Conservation (phyloP, 1,140 invertebrate species). For the Melitaea cinxia region DNA sequence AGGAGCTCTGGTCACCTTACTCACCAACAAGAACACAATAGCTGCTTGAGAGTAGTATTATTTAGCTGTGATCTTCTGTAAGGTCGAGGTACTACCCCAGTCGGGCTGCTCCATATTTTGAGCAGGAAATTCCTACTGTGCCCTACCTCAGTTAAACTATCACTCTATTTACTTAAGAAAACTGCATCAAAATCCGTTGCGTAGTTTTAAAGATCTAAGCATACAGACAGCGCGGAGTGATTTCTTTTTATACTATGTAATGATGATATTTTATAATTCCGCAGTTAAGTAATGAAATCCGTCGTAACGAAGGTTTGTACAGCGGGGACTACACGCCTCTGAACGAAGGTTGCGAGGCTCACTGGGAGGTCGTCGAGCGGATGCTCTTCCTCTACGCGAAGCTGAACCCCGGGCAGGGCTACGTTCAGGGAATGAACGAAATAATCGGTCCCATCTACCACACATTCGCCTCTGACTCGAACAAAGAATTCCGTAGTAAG, state of each 20-base stretch:
- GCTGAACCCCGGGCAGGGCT: constrained; percentile 98
- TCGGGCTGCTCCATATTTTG: too few species aligned
- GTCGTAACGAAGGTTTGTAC: constrained; percentile 51
- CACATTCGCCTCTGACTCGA: constrained; percentile 95
- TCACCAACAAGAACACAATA: too few species aligned
- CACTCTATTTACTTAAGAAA: not conserved
- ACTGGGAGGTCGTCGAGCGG: constrained; percentile 98
- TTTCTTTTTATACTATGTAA: too few species aligned
- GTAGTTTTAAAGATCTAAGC: too few species aligned
- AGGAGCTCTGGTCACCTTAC: too few species aligned
- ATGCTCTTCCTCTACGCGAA: constrained; percentile 99
- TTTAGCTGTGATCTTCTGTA: too few species aligned
- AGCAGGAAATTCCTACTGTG: too few species aligned
- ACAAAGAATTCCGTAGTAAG: constrained; percentile 89
- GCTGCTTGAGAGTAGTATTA: too few species aligned
- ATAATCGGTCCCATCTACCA: constrained; percentile 99
- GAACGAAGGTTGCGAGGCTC: constrained; percentile 91
- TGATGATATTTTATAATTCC: not conserved
- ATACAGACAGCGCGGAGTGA: too few species aligned
- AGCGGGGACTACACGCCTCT: constrained; percentile 89
- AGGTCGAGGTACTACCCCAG: too few species aligned
- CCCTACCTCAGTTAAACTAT: too few species aligned
- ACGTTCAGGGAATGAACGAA: constrained; percentile 99
- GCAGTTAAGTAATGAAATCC: constrained; percentile 65
- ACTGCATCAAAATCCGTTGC: too few species aligned